phyloP scores from a whole-genome alignment of 2,113 vertebrate genomes.

The Neogale vison region DNA sequence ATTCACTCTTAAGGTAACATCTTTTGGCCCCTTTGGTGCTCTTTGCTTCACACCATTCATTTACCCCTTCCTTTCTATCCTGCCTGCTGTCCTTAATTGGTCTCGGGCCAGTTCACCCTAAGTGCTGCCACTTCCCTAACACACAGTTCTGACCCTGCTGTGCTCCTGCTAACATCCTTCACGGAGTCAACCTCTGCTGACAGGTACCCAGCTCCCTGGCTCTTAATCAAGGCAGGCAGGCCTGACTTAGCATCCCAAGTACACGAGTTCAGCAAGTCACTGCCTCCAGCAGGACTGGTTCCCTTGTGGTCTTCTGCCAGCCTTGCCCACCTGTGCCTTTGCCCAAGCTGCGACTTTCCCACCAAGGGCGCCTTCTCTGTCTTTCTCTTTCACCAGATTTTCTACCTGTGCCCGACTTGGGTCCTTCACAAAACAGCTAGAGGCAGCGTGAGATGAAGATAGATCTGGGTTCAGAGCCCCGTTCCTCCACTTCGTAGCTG shows the following conservation, averaged over 20 bases:
- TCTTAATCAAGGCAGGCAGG: constrained; percentile 46
- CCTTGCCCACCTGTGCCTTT: constrained; percentile 37
- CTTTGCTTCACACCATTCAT: neutral
- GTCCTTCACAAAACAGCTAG: neutral
- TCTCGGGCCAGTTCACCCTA: neutral
- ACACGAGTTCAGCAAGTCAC: constrained; percentile 45
- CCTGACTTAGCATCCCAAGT: constrained; percentile 42
- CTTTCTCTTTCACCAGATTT: neutral
- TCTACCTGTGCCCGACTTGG: neutral
- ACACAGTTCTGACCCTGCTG: neutral
- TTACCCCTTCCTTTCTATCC: neutral
- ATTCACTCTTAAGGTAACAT: neutral
- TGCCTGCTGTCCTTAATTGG: neutral
- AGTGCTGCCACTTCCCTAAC: neutral
- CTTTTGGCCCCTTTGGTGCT: neutral
- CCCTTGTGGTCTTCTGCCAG: constrained; percentile 39
- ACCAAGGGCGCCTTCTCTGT: neutral
- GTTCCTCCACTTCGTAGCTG: neutral
- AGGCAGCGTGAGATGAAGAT: neutral
- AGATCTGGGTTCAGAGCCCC: neutral
- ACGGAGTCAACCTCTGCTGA: neutral
- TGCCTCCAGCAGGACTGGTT: constrained; percentile 58
- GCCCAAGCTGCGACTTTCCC: constrained; percentile 23
- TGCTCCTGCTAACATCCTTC: neutral
- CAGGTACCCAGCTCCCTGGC: constrained; percentile 12